Conservation (phyloP, 2,113 vertebrate genomes). For the Mola mola region DNA sequence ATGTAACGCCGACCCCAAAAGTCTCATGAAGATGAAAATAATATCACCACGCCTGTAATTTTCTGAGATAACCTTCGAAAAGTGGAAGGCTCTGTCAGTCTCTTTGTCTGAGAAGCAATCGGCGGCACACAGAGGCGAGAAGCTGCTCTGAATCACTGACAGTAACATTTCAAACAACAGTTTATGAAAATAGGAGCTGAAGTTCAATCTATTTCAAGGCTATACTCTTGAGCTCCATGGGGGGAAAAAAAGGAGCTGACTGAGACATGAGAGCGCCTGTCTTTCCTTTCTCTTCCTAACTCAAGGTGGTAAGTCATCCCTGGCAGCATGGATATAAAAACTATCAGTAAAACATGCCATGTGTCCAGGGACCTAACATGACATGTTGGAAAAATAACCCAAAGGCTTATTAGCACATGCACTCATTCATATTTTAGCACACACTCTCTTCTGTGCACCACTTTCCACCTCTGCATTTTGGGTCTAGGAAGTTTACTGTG, state of each 20-base stretch:
- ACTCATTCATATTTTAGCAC: constrained; percentile 55
- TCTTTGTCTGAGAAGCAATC: constrained; percentile 49
- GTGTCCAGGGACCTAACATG: neutral
- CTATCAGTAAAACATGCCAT: constrained; percentile 18
- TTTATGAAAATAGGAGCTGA: constrained; percentile 13
- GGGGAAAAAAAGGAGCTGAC: constrained; percentile 2
- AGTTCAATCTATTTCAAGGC: neutral
- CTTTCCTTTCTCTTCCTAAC: neutral
- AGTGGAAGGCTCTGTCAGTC: constrained; percentile 44
- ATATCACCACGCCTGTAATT: constrained; percentile 33
- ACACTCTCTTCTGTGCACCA: constrained; percentile 5
- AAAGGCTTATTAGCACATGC: constrained; percentile 31
- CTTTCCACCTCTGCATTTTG: constrained; percentile 1
- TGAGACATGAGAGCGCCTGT: neutral
- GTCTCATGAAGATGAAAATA: constrained; percentile 37
- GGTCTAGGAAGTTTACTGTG: too few relatives aligned
- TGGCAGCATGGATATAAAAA: neutral
- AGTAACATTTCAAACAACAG: constrained; percentile 10
- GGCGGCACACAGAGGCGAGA: constrained; percentile 13
- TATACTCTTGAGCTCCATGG: neutral
- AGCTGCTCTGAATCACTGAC: constrained; percentile 25
- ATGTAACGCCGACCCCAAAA: constrained; percentile 48
- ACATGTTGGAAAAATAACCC: constrained; percentile 30
- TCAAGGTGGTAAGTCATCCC: neutral
- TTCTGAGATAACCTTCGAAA: constrained; percentile 42